Evolutionary conservation across 1,140 invertebrate species (phyloP), one percentile per base, ranked within the genome.

Genomic region (Grapholita molesta): DNA sequence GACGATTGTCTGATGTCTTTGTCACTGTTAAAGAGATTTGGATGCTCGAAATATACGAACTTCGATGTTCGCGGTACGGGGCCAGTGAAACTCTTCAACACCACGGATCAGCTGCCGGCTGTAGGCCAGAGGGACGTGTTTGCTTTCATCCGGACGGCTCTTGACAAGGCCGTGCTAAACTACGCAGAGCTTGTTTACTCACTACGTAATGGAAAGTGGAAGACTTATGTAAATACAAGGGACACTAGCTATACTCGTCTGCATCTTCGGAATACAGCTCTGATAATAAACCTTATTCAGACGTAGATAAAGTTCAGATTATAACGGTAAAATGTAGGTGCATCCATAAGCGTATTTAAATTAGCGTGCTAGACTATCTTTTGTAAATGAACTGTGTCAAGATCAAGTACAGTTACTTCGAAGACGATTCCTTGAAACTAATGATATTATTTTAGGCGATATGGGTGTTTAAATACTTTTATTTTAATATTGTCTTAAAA

Each of bases 121-220:
- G 35, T 66, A 70, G 74, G 71, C 21, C 53, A 38, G 6, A 66
- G 61, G 61, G 61, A 69, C 71, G 21, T 73, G 71, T 71, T 73
- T 76, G 70, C 68, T 72, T 72, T 72, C 74, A 67, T 69, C 67
- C 66, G 66, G 57, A n/a, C 42, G 28, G 9, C 24, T n/a, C 35
- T 61, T 42, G 66, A 61, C 28, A 32, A 69, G 48, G 67, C 64
- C 57, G 33, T 48, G 64, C 42, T 64, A 32, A 70, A 53, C 42
- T 64, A 48, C 52, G 66, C 24, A 67, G 67, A 33, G 15, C n/a
- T 9, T 53, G 53, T 48, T 64, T 70, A 61, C 42, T n/a, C n/a
- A n/a, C 38, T 21, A 48, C 42, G 35, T 33, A 67, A 67, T 67
- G 23, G 75, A 80, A 84, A 80, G 55, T 76, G 72, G 78, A 75